Conservation (phyloP, 2,888 invertebrate genomes). For the Drosophila austrosaltans region DNA sequence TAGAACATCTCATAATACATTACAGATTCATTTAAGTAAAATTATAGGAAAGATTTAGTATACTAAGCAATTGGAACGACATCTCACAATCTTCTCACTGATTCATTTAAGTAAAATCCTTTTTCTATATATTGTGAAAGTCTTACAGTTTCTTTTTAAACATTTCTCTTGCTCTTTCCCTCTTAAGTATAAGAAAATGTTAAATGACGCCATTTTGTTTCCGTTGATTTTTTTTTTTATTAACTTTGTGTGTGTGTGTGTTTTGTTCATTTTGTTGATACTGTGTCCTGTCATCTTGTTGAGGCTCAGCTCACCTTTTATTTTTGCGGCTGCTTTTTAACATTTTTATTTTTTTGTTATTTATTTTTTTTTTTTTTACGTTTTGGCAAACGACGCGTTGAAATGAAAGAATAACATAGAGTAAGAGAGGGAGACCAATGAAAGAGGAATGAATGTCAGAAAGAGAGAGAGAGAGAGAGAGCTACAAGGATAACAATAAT, state of each 20-base stretch:
- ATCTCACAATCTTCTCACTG: no score
- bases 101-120: no score
- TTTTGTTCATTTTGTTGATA: conserved; percentile 23
- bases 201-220: conserved; percentile 34
- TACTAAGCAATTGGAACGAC: no score
- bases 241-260: not conserved
- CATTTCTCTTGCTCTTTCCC: not conserved
- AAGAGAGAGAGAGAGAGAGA: conserved; percentile 4
- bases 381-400: conserved; percentile 64
- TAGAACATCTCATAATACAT: no score
- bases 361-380: conserved; percentile 17
- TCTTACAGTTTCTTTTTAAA: no score
- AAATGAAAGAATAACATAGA: conserved; percentile 77
- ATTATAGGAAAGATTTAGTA: no score
- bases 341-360: conserved; percentile 14
- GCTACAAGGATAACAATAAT: conserved; percentile 37
- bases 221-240: conserved; percentile 21
- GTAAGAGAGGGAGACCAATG: conserved; percentile 29
- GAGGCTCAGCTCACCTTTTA: conserved; percentile 57
- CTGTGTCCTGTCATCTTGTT: conserved; percentile 62
- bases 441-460: not conserved
- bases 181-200: not conserved
- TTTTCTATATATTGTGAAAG: no score
- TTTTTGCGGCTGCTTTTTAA: conserved; percentile 18
- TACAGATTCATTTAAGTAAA: no score